Conservation (phyloP, 2,888 invertebrate genomes). For the Eupelmus urozonus region DNA sequence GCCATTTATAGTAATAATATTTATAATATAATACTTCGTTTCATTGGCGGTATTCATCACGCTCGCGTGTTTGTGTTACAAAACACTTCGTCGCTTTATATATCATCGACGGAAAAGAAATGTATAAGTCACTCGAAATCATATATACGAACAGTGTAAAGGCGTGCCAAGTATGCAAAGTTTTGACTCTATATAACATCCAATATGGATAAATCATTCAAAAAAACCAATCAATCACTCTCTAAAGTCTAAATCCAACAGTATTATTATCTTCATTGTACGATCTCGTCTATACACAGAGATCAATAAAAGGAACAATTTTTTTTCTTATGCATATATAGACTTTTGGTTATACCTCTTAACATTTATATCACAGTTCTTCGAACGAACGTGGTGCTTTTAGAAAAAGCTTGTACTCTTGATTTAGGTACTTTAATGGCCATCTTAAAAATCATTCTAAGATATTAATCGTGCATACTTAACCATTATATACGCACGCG, state of each 20-base stretch:
- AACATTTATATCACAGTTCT: conserved; percentile 48
- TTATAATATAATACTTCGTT: conserved; percentile 61
- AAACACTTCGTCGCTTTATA: conserved; percentile 11
- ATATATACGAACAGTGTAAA: conserved; percentile 31
- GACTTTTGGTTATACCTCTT: conserved; percentile 28
- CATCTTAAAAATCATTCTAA: conserved; percentile 21
- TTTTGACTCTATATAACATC: conserved; percentile 12
- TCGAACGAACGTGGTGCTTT: conserved; percentile 40
- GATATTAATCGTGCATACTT: conserved; percentile 2
- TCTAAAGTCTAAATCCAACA: conserved; percentile 17
- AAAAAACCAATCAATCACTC: conserved; percentile 32
- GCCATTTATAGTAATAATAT: conserved; percentile 67
- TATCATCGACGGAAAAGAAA: conserved; percentile 27
- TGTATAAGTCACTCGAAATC: conserved; percentile 31
- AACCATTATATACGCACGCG: neutral
- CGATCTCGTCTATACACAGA: conserved; percentile 28
- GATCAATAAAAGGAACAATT: conserved; percentile 51
- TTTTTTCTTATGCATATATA: conserved; percentile 9
- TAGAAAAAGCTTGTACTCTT: conserved; percentile 39
- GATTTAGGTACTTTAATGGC: conserved; percentile 40
- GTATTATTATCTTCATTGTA: conserved; percentile 20
- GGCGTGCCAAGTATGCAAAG: conserved; percentile 14
- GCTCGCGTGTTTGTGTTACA: conserved; percentile 28
- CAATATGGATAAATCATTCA: conserved; percentile 20
- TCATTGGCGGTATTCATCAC: conserved; percentile 38